A percentile compares a stretch with the other conserved stretches of the same genome.
These are phyloP conservation scores for Pheucticus melanocephalus DNA, from an alignment of 2,113 vertebrate genomes.

Conservation along the genomic window DNA sequence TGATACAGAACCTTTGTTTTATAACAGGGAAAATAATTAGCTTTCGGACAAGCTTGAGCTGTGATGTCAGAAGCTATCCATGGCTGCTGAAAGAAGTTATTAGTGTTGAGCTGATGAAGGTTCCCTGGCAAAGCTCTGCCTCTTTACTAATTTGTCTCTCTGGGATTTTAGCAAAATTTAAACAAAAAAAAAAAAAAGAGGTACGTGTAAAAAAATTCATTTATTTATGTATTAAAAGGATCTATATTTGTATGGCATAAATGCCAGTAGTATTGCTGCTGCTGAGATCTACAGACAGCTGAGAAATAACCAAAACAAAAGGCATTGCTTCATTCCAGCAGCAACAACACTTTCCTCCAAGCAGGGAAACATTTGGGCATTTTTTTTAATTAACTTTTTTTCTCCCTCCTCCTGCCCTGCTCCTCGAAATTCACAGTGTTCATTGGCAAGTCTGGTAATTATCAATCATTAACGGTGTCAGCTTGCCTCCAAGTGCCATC, in stretches of 20 bases:
- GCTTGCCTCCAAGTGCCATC: background rate
- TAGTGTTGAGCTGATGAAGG: conserved; percentile 76
- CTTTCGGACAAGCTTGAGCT: conserved; percentile 79
- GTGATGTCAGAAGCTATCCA: conserved; percentile 73
- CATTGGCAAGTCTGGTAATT: background rate
- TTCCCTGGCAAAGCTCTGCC: conserved; percentile 69
- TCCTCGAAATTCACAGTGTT: background rate
- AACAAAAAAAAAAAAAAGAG: background rate
- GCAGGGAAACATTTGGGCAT: background rate
- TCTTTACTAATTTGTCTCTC: conserved; percentile 80
- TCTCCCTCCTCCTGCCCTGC: background rate
- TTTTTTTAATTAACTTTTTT: conserved; percentile 55
- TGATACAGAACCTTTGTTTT: conserved; percentile 82
- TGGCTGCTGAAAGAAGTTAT: conserved; percentile 79
- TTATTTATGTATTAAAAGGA: background rate
- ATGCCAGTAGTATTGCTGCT: background rate
- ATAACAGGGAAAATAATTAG: conserved; percentile 82
- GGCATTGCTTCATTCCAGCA: background rate
- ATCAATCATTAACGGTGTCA: background rate
- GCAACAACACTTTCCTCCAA: background rate
- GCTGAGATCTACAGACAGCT: background rate
- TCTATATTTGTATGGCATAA: background rate
- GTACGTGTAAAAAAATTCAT: conserved; percentile 26
- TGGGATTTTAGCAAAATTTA: conserved; percentile 75
- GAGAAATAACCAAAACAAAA: conserved; percentile 29